Conservation (phyloP, 2,113 vertebrate species). For the Quiscalus mexicanus region DNA sequence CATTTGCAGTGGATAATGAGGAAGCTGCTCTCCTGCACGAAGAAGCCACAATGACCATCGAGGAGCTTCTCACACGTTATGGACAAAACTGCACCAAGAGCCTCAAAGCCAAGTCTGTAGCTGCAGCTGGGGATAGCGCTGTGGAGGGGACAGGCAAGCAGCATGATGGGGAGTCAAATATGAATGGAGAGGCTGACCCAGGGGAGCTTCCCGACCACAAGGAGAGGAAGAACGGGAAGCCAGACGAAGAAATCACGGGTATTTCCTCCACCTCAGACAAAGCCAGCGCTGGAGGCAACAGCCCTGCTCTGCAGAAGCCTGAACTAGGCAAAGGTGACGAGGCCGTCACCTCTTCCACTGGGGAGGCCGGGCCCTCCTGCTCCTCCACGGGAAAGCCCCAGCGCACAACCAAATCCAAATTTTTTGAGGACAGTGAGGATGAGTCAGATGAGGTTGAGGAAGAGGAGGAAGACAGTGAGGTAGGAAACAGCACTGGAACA, state of each 20-base stretch:
- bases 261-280: conserved; percentile 78
- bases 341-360: conserved; percentile 80
- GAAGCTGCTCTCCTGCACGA: conserved; percentile 95
- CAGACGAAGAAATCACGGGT: conserved; percentile 67
- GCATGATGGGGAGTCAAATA: conserved; percentile 68
- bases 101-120: conserved; percentile 62
- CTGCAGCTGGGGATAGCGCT: conserved; percentile 22
- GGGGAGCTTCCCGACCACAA: conserved; percentile 68
- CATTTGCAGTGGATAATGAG: conserved; percentile 90
- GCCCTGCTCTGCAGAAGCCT: conserved; percentile 57
- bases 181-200: conserved; percentile 88
- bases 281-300: conserved; percentile 63
- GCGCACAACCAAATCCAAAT: conserved; percentile 90
- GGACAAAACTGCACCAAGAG: conserved; percentile 92
- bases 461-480: conserved; percentile 84
- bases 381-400: conserved; percentile 86
- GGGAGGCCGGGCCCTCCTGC: conserved; percentile 94
- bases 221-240: conserved; percentile 76
- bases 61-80: conserved; percentile 93
- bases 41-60: conserved; percentile 98
- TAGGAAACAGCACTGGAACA: conserved; percentile 68
- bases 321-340: conserved; percentile 79
- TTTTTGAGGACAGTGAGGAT: conserved; percentile 98
- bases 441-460: conserved; percentile 92
- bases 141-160: conserved; percentile 74